Evolutionary conservation across 2,113 vertebrate species (phyloP).

Genomic region (Cavia porcellus): DNA sequence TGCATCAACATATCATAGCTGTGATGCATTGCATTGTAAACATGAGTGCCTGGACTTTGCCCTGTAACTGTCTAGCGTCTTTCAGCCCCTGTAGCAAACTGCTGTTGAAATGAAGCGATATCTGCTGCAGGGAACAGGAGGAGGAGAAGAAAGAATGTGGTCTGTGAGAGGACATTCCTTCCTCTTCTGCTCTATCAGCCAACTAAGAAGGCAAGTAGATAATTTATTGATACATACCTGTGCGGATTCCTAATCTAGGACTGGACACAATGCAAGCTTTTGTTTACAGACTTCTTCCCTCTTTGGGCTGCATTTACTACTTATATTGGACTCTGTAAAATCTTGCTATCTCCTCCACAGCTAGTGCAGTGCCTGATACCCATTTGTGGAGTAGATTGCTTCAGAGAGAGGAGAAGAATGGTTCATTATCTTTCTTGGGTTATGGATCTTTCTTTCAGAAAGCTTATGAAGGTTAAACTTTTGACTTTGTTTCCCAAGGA

Average conservation of each 20-base stretch:
- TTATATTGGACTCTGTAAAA: slow-evolving; percentile 19
- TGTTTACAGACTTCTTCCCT: neutral
- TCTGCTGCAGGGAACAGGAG: neutral
- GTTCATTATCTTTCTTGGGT: slow-evolving; percentile 40
- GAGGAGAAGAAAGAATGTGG: neutral
- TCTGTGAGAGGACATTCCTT: neutral
- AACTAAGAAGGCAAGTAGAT: slow-evolving; percentile 31
- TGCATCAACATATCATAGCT: slow-evolving; percentile 65
- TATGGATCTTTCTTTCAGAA: slow-evolving; percentile 22
- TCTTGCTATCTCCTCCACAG: neutral
- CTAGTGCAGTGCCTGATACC: neutral
- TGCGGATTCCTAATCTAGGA: neutral
- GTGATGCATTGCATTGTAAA: slow-evolving; percentile 55
- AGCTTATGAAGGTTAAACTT: neutral
- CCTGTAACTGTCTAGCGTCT: neutral
- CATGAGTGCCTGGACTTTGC: slow-evolving; percentile 59
- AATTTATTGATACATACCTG: slow-evolving; percentile 33
- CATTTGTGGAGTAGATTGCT: slow-evolving; percentile 13
- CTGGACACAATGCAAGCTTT: neutral
- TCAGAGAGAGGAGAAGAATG: neutral
- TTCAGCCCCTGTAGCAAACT: slow-evolving; percentile 34
- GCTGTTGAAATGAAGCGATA: slow-evolving; percentile 27
- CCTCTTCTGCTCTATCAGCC: neutral
- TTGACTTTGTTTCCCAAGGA: slow-evolving; percentile 40
- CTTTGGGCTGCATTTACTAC: neutral